Evolutionary conservation across 2,113 vertebrate genomes (phyloP).

Genomic region (Rhea pennata): DNA sequence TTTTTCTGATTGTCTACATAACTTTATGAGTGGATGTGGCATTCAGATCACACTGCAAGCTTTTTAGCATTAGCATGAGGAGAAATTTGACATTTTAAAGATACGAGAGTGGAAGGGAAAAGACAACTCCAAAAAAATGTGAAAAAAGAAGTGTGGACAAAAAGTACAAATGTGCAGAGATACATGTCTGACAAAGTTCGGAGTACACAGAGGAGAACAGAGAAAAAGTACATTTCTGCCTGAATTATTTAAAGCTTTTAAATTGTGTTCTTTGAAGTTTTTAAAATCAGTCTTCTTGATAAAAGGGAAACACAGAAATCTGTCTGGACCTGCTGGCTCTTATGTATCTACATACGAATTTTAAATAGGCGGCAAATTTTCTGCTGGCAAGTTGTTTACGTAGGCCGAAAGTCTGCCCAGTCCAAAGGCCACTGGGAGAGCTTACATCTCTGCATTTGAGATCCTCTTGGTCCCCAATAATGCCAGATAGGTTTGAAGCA

Average conservation of each 20-base stretch:
- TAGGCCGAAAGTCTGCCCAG: background rate
- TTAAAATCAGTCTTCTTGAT: constrained; percentile 33
- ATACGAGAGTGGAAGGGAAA: background rate
- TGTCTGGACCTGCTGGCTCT: background rate
- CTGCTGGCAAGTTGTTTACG: background rate
- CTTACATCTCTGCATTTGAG: background rate
- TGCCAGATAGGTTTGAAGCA: background rate
- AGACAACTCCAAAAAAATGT: background rate
- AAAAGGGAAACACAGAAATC: constrained; percentile 16
- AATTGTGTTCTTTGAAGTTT: constrained; percentile 3
- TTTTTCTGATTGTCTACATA: background rate
- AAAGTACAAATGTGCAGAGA: background rate
- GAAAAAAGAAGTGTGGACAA: background rate
- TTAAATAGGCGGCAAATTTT: constrained; percentile 4
- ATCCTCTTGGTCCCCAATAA: background rate
- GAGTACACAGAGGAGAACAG: background rate
- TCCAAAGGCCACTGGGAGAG: background rate
- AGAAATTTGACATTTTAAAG: background rate
- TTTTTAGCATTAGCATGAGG: background rate
- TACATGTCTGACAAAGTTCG: background rate
- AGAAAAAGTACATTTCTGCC: background rate
- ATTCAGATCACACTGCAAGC: background rate
- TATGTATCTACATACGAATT: background rate
- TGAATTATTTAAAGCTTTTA: background rate
- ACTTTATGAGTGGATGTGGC: background rate